These are phyloP conservation scores for Urophycis tenuis DNA, from an alignment of 2,797 vertebrate genomes.

Conservation along the genomic window DNA sequence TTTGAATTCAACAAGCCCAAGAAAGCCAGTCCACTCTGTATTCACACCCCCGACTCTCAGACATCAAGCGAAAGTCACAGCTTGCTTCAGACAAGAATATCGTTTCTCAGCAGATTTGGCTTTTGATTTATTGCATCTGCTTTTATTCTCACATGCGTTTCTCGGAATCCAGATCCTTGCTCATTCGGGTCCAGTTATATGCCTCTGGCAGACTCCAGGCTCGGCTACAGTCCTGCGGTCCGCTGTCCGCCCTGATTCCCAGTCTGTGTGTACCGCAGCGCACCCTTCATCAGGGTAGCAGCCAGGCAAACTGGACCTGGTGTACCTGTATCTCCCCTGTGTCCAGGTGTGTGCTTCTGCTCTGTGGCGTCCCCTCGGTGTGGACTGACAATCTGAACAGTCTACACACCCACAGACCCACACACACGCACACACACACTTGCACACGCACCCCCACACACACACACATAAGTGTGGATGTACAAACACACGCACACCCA, in stretches of 20 bases:
- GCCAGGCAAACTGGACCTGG: slow-evolving; percentile 5
- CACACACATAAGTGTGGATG: too few relatives aligned
- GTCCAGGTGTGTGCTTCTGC: slow-evolving; percentile 22
- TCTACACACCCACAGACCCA: too few relatives aligned
- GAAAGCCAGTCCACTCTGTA: not conserved
- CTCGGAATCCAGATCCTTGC: not conserved
- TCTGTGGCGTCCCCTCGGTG: slow-evolving; percentile 10
- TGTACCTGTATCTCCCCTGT: slow-evolving; percentile 25
- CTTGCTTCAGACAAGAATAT: not conserved
- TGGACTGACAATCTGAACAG: too few relatives aligned
- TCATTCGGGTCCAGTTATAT: not conserved
- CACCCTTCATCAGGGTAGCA: not conserved
- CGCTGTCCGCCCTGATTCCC: not conserved
- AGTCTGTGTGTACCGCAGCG: not conserved
- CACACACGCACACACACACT: not conserved
- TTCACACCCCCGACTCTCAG: not conserved
- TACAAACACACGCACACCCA: too few relatives aligned
- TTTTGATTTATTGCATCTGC: not conserved
- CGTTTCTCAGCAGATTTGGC: not conserved
- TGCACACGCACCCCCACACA: too few relatives aligned
- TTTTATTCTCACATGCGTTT: not conserved
- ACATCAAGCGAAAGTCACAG: not conserved
- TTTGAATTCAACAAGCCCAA: not conserved
- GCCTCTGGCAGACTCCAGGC: not conserved
- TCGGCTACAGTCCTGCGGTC: not conserved